A percentile compares a stretch with the other conserved stretches of the same genome.
These are phyloP conservation scores for Podiceps cristatus DNA, from an alignment of 2,113 vertebrate genomes.

Conservation along the genomic window DNA sequence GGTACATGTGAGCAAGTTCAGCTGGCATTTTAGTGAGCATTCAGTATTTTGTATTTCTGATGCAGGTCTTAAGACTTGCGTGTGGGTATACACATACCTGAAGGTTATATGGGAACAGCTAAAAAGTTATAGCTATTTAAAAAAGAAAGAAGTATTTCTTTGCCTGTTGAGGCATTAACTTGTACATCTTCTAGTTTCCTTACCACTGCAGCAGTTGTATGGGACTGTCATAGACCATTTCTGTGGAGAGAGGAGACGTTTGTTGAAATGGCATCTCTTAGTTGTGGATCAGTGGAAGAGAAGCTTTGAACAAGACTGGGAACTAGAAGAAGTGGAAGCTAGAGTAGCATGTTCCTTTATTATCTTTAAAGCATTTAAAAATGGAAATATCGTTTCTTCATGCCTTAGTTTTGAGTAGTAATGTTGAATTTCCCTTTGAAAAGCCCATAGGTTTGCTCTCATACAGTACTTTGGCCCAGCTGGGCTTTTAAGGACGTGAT, in stretches of 20 bases:
- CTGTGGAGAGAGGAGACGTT: neutral
- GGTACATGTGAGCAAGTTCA: neutral
- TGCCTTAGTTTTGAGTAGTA: neutral
- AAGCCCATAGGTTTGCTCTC: neutral
- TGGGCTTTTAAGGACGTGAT: neutral
- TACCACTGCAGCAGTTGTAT: neutral
- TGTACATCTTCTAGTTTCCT: neutral
- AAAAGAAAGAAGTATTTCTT: neutral
- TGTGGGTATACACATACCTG: accelerated
- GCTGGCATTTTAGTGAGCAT: neutral
- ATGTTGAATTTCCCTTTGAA: neutral
- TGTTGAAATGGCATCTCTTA: neutral
- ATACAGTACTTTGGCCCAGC: neutral
- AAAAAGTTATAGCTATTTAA: neutral
- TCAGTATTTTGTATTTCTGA: neutral
- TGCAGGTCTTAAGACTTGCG: accelerated
- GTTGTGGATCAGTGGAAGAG: neutral
- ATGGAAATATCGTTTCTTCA: neutral
- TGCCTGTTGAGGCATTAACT: neutral
- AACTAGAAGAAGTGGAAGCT: neutral
- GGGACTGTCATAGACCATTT: neutral
- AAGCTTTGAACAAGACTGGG: neutral
- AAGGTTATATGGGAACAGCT: neutral
- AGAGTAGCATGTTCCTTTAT: neutral
- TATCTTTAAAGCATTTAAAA: neutral